These are phyloP conservation scores for Cotesia typhae DNA, from an alignment of 1,140 invertebrate species.

Conservation along the genomic window DNA sequence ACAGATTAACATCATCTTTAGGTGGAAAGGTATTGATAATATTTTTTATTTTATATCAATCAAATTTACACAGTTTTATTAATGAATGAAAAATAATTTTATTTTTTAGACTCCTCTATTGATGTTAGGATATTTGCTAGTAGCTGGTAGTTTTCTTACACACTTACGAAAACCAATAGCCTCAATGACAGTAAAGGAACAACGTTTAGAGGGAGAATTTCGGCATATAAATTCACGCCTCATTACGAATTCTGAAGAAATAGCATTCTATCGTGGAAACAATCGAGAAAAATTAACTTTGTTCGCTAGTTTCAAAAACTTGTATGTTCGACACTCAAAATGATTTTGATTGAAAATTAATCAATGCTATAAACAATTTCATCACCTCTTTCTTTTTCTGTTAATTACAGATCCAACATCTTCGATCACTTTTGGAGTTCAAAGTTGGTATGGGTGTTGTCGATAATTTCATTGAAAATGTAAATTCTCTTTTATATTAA, in stretches of 20 bases:
- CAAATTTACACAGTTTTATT: not conserved
- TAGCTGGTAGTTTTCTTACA: constrained; percentile 84
- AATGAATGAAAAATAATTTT: constrained; percentile 22
- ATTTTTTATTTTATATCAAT: not conserved
- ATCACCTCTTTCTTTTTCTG: not conserved
- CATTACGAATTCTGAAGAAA: constrained; percentile 97
- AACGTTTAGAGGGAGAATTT: constrained; percentile 97
- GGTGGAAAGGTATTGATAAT: constrained; percentile 74
- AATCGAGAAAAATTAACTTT: constrained; percentile 88
- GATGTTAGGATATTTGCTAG: constrained; percentile 85
- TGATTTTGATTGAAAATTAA: constrained; percentile 13
- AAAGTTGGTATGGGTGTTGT: constrained; percentile 91
- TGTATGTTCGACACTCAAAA: constrained; percentile 65
- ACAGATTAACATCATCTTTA: constrained; percentile 85
- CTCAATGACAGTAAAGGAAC: constrained; percentile 90
- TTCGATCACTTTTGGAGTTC: constrained; percentile 91
- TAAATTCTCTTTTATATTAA: constrained; percentile 55
- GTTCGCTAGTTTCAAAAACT: constrained; percentile 87
- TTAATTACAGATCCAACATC: constrained; percentile 72
- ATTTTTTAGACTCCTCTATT: constrained; percentile 78
- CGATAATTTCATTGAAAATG: constrained; percentile 97
- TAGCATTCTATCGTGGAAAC: constrained; percentile 97
- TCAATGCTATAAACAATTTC: constrained; percentile 15
- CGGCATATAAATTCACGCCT: constrained; percentile 95
- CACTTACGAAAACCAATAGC: constrained; percentile 86